Percentiles rank a stretch among this genome's conserved stretches.
Conservation (phyloP, 2,797 vertebrate genomes). For the Synanceia verrucosa region DNA sequence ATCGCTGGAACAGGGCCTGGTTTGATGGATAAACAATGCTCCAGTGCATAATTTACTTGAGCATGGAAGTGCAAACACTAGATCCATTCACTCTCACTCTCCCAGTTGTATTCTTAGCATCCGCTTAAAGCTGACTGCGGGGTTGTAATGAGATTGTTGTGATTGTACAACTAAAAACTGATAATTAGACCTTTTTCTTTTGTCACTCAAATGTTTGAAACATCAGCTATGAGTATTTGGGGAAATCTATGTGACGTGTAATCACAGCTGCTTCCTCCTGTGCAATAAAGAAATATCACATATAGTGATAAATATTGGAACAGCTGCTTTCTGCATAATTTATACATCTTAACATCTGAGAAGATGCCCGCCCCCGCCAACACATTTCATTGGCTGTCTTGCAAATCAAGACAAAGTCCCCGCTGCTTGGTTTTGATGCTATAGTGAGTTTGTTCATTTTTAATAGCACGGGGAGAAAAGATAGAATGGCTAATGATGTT, state of each 20-base stretch:
- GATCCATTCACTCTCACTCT: slow-evolving; percentile 57
- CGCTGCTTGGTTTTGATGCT: slow-evolving; percentile 60
- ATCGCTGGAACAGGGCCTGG: slow-evolving; percentile 72
- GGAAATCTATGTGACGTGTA: slow-evolving; percentile 23
- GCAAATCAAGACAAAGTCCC: slow-evolving; percentile 62
- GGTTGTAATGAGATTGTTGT: slow-evolving; percentile 57
- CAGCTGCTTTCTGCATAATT: slow-evolving; percentile 79
- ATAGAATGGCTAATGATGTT: slow-evolving; percentile 68
- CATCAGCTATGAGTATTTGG: slow-evolving; percentile 8
- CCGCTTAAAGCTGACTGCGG: slow-evolving; percentile 55
- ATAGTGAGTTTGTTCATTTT: slow-evolving; percentile 70
- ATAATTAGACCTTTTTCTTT: slow-evolving; percentile 47
- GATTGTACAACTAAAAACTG: slow-evolving; percentile 43
- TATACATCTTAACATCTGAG: slow-evolving; percentile 77
- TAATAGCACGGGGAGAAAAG: slow-evolving; percentile 65
- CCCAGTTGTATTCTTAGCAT: slow-evolving; percentile 65
- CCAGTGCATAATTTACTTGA: slow-evolving; percentile 75
- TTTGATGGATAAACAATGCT: slow-evolving; percentile 81
- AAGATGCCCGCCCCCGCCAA: slow-evolving; percentile 60
- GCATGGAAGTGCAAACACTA: slow-evolving; percentile 58
- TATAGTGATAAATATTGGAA: slow-evolving; percentile 76
- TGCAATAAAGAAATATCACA: slow-evolving; percentile 64
- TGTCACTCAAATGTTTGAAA: slow-evolving; percentile 15
- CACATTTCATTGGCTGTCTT: slow-evolving; percentile 63
- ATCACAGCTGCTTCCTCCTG: slow-evolving; percentile 31